These are phyloP conservation scores for Phylloscopus collybita DNA, from an alignment of 2,797 vertebrate species.

Conservation along the genomic window DNA sequence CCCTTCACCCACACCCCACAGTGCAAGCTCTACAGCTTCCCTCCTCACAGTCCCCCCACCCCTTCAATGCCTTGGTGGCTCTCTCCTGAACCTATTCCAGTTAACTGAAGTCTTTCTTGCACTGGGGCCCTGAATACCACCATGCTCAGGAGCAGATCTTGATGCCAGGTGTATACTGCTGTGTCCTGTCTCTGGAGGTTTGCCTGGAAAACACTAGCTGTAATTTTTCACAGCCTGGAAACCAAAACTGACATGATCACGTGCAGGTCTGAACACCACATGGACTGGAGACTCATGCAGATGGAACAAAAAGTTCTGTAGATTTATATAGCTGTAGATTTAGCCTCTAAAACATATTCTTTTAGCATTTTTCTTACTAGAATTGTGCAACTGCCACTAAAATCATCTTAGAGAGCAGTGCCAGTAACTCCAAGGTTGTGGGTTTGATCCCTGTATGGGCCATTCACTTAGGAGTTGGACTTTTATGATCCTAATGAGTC, in stretches of 20 bases:
- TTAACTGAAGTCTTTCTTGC: background rate
- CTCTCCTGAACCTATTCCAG: background rate
- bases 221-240: background rate
- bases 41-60: fast-evolving
- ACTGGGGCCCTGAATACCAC: background rate
- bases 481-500: background rate
- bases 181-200: background rate
- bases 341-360: background rate
- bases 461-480: fast-evolving
- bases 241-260: background rate
- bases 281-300: background rate
- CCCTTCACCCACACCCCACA: background rate
- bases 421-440: fast-evolving
- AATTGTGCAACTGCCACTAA: background rate
- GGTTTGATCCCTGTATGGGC: background rate
- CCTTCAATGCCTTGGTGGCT: background rate
- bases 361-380: background rate
- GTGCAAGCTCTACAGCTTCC: background rate
- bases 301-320: background rate
- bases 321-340: background rate
- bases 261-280: background rate
- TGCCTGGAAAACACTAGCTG: background rate
- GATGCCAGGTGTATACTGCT: background rate
- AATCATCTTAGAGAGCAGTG: too few species aligned
- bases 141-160: background rate